Evolutionary conservation across 2,113 vertebrate species (phyloP).

Genomic region (Poecilia latipinna): DNA sequence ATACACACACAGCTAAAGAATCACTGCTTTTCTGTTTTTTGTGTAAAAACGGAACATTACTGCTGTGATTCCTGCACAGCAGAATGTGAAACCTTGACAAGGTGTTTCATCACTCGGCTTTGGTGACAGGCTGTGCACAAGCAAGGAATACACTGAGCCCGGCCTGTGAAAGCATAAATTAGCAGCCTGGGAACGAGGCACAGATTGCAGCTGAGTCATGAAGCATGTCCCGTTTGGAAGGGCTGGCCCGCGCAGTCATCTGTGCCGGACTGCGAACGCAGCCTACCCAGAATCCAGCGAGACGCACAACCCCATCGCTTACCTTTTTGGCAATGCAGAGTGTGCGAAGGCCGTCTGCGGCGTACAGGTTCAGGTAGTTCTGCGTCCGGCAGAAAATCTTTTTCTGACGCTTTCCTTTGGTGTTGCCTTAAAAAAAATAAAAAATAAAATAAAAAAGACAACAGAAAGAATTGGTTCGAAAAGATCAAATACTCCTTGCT

Average conservation of each 20-base stretch:
- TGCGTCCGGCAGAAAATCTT: constrained; percentile 93
- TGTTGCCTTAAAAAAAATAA: constrained; percentile 77
- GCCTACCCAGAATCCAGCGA: constrained; percentile 28
- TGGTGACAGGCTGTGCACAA: constrained; percentile 33
- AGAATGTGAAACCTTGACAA: constrained; percentile 50
- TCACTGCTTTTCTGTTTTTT: not conserved
- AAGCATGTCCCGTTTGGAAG: constrained; percentile 51
- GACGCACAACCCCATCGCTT: constrained; percentile 45
- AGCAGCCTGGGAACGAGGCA: constrained; percentile 60
- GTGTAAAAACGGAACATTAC: not conserved
- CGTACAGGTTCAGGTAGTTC: constrained; percentile 93
- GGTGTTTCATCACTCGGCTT: constrained; percentile 45
- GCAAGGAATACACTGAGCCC: constrained; percentile 44
- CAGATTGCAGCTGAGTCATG: constrained; percentile 69
- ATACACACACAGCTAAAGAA: not conserved
- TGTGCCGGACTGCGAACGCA: constrained; percentile 34
- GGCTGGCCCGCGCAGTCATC: constrained; percentile 44
- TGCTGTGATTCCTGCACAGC: constrained; percentile 9
- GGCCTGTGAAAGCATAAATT: constrained; percentile 63
- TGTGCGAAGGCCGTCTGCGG: constrained; percentile 91
- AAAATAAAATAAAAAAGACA: constrained; percentile 5
- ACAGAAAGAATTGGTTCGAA: not conserved
- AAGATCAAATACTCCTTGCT: constrained; percentile 11
- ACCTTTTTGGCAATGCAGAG: constrained; percentile 98
- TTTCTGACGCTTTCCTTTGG: constrained; percentile 87